These are phyloP conservation scores for Pantelozetes paolii DNA, from an alignment of 2,888 invertebrate species.

Conservation along the genomic window DNA sequence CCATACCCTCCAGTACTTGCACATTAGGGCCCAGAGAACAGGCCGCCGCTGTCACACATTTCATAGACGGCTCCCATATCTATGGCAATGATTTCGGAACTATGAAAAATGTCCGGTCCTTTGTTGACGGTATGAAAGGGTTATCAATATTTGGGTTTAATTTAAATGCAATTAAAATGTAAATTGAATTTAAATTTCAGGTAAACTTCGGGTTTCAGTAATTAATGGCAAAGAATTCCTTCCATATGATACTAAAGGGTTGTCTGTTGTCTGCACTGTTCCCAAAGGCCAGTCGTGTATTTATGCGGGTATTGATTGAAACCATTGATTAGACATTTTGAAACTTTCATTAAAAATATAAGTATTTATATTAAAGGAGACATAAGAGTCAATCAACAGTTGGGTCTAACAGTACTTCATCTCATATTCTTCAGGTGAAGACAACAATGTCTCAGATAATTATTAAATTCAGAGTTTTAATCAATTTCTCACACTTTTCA, in stretches of 20 bases:
- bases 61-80: constrained; percentile 91
- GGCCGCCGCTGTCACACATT: constrained; percentile 90
- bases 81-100: constrained; percentile 85
- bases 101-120: constrained; percentile 66
- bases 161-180: no score
- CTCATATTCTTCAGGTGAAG: constrained; percentile 40
- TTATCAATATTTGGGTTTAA: no score
- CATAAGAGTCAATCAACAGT: constrained; percentile 47
- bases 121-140: constrained; percentile 42
- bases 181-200: constrained; percentile 20
- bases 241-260: constrained; percentile 45
- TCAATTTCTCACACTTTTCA: background rate
- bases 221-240: constrained; percentile 45
- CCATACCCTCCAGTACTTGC: constrained; percentile 64
- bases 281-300: constrained; percentile 38
- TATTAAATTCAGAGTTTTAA: background rate
- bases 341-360: background rate
- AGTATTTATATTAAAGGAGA: constrained; percentile 43
- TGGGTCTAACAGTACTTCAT: constrained; percentile 42
- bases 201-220: constrained; percentile 32
- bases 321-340: no score
- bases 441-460: background rate
- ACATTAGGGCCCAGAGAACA: constrained; percentile 75
- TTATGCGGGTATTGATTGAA: constrained; percentile 34
- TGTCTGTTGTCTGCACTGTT: constrained; percentile 42